Evolutionary conservation across 2,888 invertebrate genomes (phyloP).

Genomic region (Hetaerina titia): DNA sequence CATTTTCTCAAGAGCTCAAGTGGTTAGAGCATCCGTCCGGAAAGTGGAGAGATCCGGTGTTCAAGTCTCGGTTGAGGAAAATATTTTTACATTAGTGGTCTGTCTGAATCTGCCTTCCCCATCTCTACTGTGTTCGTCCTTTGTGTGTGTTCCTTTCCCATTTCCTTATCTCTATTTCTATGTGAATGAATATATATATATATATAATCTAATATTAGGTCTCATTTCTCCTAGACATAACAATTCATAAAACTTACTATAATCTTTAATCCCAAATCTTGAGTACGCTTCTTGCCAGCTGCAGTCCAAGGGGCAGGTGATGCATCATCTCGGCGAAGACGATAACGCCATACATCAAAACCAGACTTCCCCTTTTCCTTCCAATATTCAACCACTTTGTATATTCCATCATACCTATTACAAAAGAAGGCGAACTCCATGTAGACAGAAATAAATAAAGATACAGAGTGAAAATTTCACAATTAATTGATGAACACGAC

Average conservation of each 20-base stretch:
- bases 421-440: constrained; percentile 68
- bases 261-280: constrained; percentile 78
- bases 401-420: constrained; percentile 89
- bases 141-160: no score
- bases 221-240: not conserved
- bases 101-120: no score
- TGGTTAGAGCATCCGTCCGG: no score
- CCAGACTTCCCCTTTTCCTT: constrained; percentile 88
- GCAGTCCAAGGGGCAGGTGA: constrained; percentile 89
- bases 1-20: no score
- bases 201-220: no score
- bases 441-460: not conserved
- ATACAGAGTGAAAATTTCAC: constrained; percentile 14
- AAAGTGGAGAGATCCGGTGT: no score
- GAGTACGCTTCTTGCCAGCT: constrained; percentile 80
- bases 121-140: no score
- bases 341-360: constrained; percentile 88
- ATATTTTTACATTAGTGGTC: no score
- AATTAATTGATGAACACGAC: not conserved
- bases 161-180: no score
- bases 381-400: constrained; percentile 92
- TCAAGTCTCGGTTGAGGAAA: no score
- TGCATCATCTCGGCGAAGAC: constrained; percentile 88
- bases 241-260: constrained; percentile 73
- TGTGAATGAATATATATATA: no score